Evolutionary conservation across 2,888 invertebrate genomes (phyloP).

Genomic region (Amphipyra berbera): DNA sequence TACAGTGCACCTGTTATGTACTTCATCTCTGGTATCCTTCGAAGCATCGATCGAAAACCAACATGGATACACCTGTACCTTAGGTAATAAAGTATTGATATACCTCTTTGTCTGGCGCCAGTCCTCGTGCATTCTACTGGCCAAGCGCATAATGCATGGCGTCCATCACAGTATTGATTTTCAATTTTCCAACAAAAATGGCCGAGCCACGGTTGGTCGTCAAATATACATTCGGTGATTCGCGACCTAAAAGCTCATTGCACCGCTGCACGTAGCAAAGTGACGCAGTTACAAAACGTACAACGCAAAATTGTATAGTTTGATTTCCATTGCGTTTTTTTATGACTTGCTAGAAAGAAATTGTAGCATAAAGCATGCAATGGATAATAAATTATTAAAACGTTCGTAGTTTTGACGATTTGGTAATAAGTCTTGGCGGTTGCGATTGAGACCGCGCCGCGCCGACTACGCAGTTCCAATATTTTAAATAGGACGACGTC

Average conservation of each 20-base stretch:
- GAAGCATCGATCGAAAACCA: neutral
- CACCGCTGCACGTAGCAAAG: conserved; percentile 26
- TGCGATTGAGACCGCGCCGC: conserved; percentile 14
- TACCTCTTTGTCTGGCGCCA: no score
- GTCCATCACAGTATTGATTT: conserved; percentile 35
- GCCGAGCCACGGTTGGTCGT: conserved; percentile 2
- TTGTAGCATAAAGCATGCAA: neutral
- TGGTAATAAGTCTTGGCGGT: conserved; percentile 16
- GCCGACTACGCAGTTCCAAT: conserved; percentile 56
- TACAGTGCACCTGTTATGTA: neutral
- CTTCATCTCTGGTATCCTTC: neutral
- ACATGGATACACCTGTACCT: no score
- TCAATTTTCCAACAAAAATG: conserved; percentile 18
- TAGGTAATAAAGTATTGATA: no score
- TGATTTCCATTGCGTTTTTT: conserved; percentile 28
- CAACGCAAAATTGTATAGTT: conserved; percentile 7
- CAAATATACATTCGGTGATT: conserved; percentile 20
- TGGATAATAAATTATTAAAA: conserved; percentile 10
- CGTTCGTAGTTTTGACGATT: conserved; percentile 5
- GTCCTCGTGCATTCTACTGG: conserved; percentile 1
- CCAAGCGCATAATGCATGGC: conserved; percentile 15
- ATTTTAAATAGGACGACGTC: conserved; percentile 49
- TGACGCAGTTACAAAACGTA: conserved; percentile 1
- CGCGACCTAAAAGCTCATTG: conserved; percentile 41
- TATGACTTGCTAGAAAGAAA: neutral